Evolutionary conservation across 2,113 vertebrate genomes (phyloP).

Genomic region (Hippocampus abdominalis): DNA sequence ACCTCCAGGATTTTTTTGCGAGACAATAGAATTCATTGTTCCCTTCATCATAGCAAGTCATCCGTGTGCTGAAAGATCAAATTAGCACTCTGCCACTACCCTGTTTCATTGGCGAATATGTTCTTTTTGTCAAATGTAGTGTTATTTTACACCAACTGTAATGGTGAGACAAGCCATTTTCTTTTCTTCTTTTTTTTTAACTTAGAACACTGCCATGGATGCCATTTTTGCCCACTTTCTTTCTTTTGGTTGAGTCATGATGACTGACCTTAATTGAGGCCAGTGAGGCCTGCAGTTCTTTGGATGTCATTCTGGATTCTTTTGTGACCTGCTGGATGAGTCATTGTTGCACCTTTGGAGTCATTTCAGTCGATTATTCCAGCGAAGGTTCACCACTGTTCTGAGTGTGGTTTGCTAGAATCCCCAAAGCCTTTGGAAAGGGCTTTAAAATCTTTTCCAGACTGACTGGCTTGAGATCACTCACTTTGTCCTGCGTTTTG

Average conservation of each 20-base stretch:
- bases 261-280: background rate
- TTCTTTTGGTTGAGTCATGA: background rate
- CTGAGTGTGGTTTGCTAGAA: background rate
- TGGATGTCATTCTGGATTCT: background rate
- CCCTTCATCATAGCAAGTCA: background rate
- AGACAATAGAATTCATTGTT: background rate
- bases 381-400: background rate
- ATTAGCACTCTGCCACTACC: background rate
- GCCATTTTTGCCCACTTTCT: background rate
- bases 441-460: no score
- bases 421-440: background rate
- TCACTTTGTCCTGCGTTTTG: no score
- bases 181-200: background rate
- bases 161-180: background rate
- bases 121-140: background rate
- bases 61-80: background rate
- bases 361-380: background rate
- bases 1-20: no score
- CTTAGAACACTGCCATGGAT: background rate
- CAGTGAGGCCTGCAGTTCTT: background rate
- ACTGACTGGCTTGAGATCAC: no score
- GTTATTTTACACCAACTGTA: background rate
- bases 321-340: background rate
- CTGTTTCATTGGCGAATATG: background rate
- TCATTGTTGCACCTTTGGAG: background rate